Evolutionary conservation across 2,888 invertebrate genomes (phyloP).

Genomic region (Brachynemurus nebulosus): DNA sequence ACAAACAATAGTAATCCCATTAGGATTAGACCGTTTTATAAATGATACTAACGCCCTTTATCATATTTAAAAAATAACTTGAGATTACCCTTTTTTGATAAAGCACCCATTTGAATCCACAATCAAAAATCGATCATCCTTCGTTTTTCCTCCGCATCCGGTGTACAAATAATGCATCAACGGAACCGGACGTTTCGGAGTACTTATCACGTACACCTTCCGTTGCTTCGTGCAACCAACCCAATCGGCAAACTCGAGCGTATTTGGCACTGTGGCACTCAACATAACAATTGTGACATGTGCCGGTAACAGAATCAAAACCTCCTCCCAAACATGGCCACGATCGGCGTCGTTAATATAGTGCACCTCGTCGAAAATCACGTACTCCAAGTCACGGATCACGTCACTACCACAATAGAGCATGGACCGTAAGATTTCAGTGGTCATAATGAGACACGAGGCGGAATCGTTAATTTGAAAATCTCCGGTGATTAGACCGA

Average conservation of each 20-base stretch:
- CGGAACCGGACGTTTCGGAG: slow-evolving; percentile 86
- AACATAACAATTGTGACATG: slow-evolving; percentile 94
- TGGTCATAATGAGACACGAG: slow-evolving; percentile 96
- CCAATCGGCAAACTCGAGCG: slow-evolving; percentile 91
- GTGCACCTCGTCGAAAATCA: slow-evolving; percentile 98
- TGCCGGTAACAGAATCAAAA: slow-evolving; percentile 84
- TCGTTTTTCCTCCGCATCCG: slow-evolving; percentile 59
- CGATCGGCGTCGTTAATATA: slow-evolving; percentile 95
- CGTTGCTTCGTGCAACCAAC: slow-evolving; percentile 75
- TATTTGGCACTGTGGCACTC: slow-evolving; percentile 97
- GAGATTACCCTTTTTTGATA: slow-evolving; percentile 42
- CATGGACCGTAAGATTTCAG: slow-evolving; percentile 96
- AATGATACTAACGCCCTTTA: too few relatives aligned
- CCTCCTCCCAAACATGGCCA: slow-evolving; percentile 99
- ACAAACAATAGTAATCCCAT: too few relatives aligned
- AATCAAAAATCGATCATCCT: slow-evolving; percentile 62
- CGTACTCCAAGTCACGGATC: slow-evolving; percentile 92
- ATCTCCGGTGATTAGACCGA: slow-evolving; percentile 90
- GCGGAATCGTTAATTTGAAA: slow-evolving; percentile 89
- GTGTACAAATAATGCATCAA: slow-evolving; percentile 89
- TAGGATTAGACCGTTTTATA: too few relatives aligned
- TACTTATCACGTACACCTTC: slow-evolving; percentile 87
- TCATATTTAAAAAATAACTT: slow-evolving; percentile 13
- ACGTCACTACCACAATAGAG: slow-evolving; percentile 89
- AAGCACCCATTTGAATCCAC: slow-evolving; percentile 68